phyloP scores from a whole-genome alignment of 1,140 invertebrate species.

The Microplitis mediator region DNA sequence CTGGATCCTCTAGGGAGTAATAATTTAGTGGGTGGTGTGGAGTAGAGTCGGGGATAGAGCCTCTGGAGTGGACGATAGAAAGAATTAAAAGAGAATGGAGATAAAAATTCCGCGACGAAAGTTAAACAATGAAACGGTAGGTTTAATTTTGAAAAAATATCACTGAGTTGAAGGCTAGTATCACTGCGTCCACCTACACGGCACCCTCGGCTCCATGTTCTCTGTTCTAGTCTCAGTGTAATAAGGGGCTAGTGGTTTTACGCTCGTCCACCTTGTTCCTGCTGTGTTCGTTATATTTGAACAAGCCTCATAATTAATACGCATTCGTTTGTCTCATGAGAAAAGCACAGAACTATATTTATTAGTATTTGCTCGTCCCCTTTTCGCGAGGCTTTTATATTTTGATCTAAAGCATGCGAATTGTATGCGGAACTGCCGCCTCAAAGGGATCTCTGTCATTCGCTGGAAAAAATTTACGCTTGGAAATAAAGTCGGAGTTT shows the following conservation, averaged over 20 bases:
- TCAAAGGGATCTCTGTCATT: conserved; percentile 3
- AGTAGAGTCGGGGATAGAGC: neutral
- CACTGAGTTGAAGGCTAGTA: conserved; percentile 32
- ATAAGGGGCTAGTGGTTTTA: conserved; percentile 42
- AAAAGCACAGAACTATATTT: conserved; percentile 42
- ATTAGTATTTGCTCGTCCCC: conserved; percentile 32
- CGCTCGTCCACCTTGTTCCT: conserved; percentile 3
- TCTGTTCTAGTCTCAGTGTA: conserved; percentile 38
- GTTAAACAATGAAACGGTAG: conserved; percentile 30
- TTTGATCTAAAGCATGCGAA: neutral
- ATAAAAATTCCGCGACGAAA: conserved; percentile 33
- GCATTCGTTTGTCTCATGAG: conserved; percentile 48
- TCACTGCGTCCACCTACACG: too few relatives aligned
- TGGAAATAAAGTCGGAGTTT: neutral
- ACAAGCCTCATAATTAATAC: conserved; percentile 61
- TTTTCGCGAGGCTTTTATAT: neutral
- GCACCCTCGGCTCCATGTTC: too few relatives aligned
- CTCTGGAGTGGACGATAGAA: neutral
- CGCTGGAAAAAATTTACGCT: neutral
- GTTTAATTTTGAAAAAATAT: conserved; percentile 43
- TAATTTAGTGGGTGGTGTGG: neutral
- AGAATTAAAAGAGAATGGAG: conserved; percentile 16
- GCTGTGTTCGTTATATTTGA: conserved; percentile 54
- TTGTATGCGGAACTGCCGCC: neutral
- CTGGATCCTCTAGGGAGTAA: conserved; percentile 6